Percentiles rank a stretch among this genome's conserved stretches.
Conservation (phyloP, 2,797 vertebrate species). For the Semaprochilodus insignis region DNA sequence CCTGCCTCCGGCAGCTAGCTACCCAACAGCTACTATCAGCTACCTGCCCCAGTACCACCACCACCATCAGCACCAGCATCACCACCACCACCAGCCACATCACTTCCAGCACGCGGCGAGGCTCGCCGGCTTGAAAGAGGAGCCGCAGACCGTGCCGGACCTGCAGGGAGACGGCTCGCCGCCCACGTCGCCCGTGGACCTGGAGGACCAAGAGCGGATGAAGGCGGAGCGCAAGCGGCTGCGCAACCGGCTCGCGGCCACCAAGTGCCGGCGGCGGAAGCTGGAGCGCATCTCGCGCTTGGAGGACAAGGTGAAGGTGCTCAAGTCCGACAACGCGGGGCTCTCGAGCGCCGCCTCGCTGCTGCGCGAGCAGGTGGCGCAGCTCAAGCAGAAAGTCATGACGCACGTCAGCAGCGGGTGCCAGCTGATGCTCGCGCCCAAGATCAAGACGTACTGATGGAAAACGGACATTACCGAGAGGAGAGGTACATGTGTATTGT, state of each 20-base stretch:
- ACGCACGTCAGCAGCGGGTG: slow-evolving; percentile 93
- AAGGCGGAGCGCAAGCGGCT: slow-evolving; percentile 92
- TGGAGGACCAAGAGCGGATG: slow-evolving; percentile 91
- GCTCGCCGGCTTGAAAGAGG: slow-evolving; percentile 85
- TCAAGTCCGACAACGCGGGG: slow-evolving; percentile 91
- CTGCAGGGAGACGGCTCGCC: slow-evolving; percentile 84
- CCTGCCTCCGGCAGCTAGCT: slow-evolving; percentile 76
- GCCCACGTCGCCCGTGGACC: slow-evolving; percentile 89
- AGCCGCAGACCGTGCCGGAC: slow-evolving; percentile 92
- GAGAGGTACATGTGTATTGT: not conserved
- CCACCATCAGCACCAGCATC: slow-evolving; percentile 69
- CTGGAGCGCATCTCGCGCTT: slow-evolving; percentile 93
- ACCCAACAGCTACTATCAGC: slow-evolving; percentile 90
- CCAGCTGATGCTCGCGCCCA: slow-evolving; percentile 89
- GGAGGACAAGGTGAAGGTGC: slow-evolving; percentile 91
- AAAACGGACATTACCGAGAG: not conserved
- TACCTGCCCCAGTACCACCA: slow-evolving; percentile 88
- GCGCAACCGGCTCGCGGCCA: slow-evolving; percentile 91
- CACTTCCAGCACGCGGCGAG: slow-evolving; percentile 79
- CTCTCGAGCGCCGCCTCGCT: slow-evolving; percentile 87
- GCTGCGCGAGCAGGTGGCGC: slow-evolving; percentile 91
- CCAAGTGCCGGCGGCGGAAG: slow-evolving; percentile 92
- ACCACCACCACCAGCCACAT: slow-evolving; percentile 75
- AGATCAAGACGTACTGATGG: slow-evolving; percentile 77
- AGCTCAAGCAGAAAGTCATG: slow-evolving; percentile 93